A percentile compares a stretch with the other conserved stretches of the same genome.
These are phyloP conservation scores for Grantiella picta DNA, from an alignment of 2,113 vertebrate species.

Conservation along the genomic window DNA sequence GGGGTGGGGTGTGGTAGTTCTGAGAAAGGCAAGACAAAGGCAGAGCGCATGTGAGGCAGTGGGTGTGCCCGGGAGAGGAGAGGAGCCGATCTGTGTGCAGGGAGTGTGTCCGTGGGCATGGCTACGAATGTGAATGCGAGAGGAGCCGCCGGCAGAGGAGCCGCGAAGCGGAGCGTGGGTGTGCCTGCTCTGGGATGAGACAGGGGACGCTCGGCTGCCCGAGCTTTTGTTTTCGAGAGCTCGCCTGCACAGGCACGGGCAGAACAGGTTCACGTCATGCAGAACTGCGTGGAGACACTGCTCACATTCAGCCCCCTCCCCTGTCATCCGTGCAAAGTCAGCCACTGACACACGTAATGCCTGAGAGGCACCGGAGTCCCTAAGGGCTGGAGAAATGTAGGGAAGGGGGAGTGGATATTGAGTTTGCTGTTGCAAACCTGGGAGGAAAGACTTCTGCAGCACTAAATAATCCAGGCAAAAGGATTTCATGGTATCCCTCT, in stretches of 20 bases:
- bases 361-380: not conserved
- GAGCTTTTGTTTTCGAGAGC: not conserved
- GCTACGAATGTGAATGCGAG: not conserved
- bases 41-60: not conserved
- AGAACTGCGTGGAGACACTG: not conserved
- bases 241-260: not conserved
- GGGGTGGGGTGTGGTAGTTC: not conserved
- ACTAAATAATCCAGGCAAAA: not conserved
- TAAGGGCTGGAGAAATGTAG: not conserved
- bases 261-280: not conserved
- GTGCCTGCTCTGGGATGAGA: not conserved
- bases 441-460: not conserved
- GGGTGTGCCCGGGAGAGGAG: conserved; percentile 4
- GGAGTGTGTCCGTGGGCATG: not conserved
- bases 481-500: not conserved
- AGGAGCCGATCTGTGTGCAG: not conserved
- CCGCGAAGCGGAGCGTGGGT: not conserved
- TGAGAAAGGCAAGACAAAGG: conserved; percentile 44
- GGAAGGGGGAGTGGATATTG: not conserved
- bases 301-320: not conserved
- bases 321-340: not conserved
- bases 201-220: not conserved
- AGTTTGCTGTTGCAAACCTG: not conserved
- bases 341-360: not conserved
- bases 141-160: not conserved